A percentile compares a stretch with the other conserved stretches of the same genome.
phyloP scores from a whole-genome alignment of 2,113 vertebrate species.

The Galbula dea region DNA sequence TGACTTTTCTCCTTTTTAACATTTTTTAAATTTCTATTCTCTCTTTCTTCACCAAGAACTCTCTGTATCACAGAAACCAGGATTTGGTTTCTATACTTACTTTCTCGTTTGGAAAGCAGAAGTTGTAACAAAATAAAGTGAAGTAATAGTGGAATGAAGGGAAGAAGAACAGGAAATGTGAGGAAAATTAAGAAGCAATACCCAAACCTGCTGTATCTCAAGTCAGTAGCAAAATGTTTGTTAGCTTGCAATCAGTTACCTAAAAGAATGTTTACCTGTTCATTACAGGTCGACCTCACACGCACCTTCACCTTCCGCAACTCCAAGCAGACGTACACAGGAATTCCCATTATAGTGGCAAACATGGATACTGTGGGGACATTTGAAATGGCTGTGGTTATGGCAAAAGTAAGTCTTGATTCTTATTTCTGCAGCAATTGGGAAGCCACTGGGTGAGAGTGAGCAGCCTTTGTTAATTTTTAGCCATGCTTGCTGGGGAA shows the following conservation, averaged over 20 bases:
- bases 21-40: not conserved
- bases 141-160: not conserved
- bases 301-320: constrained; percentile 96
- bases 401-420: constrained; percentile 84
- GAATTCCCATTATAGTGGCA: constrained; percentile 94
- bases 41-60: not conserved
- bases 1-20: not conserved
- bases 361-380: constrained; percentile 99
- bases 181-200: not conserved
- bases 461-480: not conserved
- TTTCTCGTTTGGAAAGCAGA: not conserved
- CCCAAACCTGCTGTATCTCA: not conserved
- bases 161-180: not conserved
- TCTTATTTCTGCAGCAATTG: not conserved
- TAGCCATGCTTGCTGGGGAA: not conserved
- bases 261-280: not conserved
- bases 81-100: not conserved
- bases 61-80: not conserved
- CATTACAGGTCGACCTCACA: constrained; percentile 86
- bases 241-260: not conserved
- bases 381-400: constrained; percentile 92
- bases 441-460: not conserved
- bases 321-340: constrained; percentile 94
- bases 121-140: not conserved
- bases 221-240: not conserved